phyloP scores from a whole-genome alignment of 2,888 invertebrate genomes.

The Frankliniella fusca region DNA sequence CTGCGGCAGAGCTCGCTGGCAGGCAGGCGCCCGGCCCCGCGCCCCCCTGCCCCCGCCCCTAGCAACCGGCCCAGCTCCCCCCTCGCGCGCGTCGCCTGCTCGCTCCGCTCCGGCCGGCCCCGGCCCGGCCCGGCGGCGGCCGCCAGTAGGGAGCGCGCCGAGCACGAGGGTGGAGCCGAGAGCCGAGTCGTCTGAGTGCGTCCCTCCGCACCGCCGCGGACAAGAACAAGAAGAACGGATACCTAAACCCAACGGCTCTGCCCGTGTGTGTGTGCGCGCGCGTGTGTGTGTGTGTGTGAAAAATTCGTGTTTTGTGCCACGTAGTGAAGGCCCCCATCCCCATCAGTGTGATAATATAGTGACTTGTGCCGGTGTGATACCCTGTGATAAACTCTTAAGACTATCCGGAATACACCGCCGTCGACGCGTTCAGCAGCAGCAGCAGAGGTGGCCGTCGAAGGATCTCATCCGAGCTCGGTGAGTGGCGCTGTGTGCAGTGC shows the following conservation, averaged over 20 bases:
- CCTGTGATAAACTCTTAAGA: no score
- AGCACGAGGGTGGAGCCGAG: constrained; percentile 39
- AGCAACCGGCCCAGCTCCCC: not conserved
- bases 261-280: constrained; percentile 43
- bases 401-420: not conserved
- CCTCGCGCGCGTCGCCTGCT: not conserved
- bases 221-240: constrained; percentile 29
- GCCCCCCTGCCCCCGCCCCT: not conserved
- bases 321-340: no score
- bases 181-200: constrained; percentile 39
- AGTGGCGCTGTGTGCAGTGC: not conserved
- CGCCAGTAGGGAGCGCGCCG: constrained; percentile 32
- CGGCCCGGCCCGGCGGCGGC: constrained; percentile 39
- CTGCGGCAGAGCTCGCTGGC: not conserved
- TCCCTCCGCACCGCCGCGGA: not conserved
- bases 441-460: no score
- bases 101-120: constrained; percentile 43
- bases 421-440: no score
- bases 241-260: constrained; percentile 34
- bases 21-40: not conserved
- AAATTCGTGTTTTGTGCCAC: no score
- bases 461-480: not conserved
- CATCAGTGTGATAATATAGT: not conserved
- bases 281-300: constrained; percentile 37
- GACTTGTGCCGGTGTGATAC: no score